These are phyloP conservation scores for Erythrolamprus reginae DNA, from an alignment of 2,113 vertebrate genomes.

Conservation along the genomic window DNA sequence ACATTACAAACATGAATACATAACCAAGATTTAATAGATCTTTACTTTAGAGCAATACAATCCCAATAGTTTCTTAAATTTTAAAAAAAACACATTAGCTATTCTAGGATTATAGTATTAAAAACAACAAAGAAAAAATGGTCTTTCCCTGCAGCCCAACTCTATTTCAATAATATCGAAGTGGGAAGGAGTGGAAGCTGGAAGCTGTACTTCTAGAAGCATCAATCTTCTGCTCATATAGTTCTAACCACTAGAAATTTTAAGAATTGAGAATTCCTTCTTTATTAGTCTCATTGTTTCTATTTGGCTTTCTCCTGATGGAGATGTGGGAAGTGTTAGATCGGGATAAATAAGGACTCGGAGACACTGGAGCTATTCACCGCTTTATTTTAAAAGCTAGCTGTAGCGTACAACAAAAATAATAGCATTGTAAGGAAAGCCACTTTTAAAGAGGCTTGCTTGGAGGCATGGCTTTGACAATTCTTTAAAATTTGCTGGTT, in stretches of 20 bases:
- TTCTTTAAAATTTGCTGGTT: no score
- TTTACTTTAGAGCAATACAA: not conserved
- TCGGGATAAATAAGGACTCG: no score
- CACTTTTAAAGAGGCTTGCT: no score
- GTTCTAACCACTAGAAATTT: not conserved
- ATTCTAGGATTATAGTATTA: conserved; percentile 3
- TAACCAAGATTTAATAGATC: not conserved
- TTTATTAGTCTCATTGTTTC: not conserved
- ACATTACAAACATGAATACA: conserved; percentile 34
- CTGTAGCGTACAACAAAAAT: no score
- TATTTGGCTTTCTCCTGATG: not conserved
- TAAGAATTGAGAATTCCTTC: not conserved
- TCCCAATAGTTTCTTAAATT: conserved; percentile 20
- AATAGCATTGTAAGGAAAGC: no score
- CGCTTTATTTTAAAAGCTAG: no score
- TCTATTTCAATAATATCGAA: not conserved
- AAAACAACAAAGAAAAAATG: not conserved
- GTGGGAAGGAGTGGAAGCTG: not conserved
- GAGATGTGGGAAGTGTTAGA: no score
- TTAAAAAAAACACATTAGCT: not conserved
- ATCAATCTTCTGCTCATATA: not conserved
- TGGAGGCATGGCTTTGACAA: no score
- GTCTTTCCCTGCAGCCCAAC: not conserved
- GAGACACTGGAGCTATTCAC: no score
- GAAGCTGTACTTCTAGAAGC: not conserved